Conservation (phyloP, 1,140 invertebrate genomes). For the Manduca sexta region DNA sequence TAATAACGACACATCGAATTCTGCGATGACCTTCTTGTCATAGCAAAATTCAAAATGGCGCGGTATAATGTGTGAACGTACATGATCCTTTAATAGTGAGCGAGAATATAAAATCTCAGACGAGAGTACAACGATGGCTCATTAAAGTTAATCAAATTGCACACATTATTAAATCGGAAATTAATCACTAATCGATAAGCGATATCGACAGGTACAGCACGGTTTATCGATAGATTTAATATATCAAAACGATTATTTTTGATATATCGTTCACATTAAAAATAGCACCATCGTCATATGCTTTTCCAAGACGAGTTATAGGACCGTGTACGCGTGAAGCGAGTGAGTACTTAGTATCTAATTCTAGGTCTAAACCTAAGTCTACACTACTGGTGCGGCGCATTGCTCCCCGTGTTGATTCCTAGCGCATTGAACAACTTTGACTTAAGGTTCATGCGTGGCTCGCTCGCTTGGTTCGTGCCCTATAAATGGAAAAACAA, state of each 20-base stretch:
- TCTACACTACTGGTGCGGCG: constrained; percentile 60
- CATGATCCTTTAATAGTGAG: constrained; percentile 38
- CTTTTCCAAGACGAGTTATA: constrained; percentile 1
- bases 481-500: constrained; percentile 55
- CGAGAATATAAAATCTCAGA: constrained; percentile 7
- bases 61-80: constrained; percentile 40
- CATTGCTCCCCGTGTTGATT: constrained; percentile 63
- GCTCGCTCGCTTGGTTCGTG: constrained; percentile 65
- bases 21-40: constrained; percentile 16
- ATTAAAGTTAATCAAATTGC: no score
- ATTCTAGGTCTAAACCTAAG: constrained; percentile 26
- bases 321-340: constrained; percentile 42
- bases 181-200: no score
- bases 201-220: no score
- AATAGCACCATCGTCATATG: no score
- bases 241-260: no score
- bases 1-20: constrained; percentile 37
- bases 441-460: constrained; percentile 71
- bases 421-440: constrained; percentile 73
- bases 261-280: no score
- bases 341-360: constrained; percentile 51
- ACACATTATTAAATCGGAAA: no score
- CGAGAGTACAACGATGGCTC: neutral
- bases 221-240: no score
- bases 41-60: constrained; percentile 50